Evolutionary conservation across 2,888 invertebrate species (phyloP).

Genomic region (Drosophila mettleri): DNA sequence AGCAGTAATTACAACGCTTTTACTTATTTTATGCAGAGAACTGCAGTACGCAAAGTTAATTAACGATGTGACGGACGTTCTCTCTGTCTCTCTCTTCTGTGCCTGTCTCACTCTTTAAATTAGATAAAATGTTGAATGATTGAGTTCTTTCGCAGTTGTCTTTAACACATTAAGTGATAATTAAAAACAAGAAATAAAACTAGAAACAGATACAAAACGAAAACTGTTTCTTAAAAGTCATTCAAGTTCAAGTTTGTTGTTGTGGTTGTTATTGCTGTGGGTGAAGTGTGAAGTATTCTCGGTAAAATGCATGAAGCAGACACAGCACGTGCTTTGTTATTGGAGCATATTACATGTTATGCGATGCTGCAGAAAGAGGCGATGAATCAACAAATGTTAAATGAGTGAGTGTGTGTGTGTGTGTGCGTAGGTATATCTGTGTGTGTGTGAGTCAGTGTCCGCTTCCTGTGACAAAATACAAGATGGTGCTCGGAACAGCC

Average conservation of each 20-base stretch:
- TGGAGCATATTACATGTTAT: constrained; percentile 61
- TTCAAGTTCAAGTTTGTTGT: constrained; percentile 73
- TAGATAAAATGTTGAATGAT: constrained; percentile 55
- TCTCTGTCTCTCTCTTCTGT: constrained; percentile 12
- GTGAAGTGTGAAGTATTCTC: constrained; percentile 46
- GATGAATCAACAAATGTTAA: constrained; percentile 62
- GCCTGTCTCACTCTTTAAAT: constrained; percentile 16
- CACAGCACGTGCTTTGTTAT: constrained; percentile 63
- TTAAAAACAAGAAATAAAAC: constrained; percentile 53
- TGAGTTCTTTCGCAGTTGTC: constrained; percentile 43
- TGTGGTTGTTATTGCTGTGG: constrained; percentile 43
- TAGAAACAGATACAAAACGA: constrained; percentile 75
- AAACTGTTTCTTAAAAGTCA: constrained; percentile 66
- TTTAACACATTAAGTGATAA: constrained; percentile 64
- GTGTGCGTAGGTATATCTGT: neutral
- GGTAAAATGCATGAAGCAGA: constrained; percentile 53
- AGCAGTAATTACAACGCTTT: constrained; percentile 41
- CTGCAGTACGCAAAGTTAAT: constrained; percentile 69
- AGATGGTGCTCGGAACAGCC: constrained; percentile 24
- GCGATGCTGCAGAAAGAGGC: constrained; percentile 51
- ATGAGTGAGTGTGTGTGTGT: constrained; percentile 5
- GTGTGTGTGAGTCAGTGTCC: neutral
- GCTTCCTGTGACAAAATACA: constrained; percentile 53
- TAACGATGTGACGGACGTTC: constrained; percentile 55
- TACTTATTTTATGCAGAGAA: constrained; percentile 45